phyloP scores from a whole-genome alignment of 2,797 vertebrate species.

The Malurus leucopterus region DNA sequence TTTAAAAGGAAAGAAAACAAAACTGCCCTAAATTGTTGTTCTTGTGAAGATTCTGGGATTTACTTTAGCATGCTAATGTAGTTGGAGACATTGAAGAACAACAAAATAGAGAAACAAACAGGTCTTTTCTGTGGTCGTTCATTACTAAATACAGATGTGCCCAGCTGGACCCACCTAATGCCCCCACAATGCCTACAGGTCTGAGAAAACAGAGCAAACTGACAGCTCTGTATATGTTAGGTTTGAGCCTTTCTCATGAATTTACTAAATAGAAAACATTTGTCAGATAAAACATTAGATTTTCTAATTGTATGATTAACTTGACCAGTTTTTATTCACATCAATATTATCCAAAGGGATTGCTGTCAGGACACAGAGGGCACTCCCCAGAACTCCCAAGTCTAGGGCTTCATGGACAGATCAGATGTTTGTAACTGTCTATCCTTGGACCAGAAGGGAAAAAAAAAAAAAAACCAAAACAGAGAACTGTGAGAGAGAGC shows the following conservation, averaged over 20 bases:
- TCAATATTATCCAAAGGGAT: not conserved
- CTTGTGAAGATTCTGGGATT: not conserved
- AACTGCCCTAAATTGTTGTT: not conserved
- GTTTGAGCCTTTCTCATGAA: not conserved
- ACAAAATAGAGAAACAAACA: not conserved
- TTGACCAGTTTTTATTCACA: not conserved
- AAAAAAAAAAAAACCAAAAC: too few species aligned
- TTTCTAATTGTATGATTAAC: not conserved
- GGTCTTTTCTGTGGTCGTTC: not conserved
- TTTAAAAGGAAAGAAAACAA: not conserved
- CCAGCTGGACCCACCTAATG: not conserved
- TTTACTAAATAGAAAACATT: not conserved
- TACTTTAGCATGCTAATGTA: not conserved
- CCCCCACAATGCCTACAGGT: accelerated
- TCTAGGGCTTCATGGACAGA: not conserved
- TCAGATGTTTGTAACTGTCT: not conserved
- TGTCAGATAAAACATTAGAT: not conserved
- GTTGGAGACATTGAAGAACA: not conserved
- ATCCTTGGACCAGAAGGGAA: not conserved
- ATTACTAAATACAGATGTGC: not conserved
- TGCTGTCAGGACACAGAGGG: not conserved
- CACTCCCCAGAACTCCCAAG: not conserved
- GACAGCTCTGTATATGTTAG: accelerated
- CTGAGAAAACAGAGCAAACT: not conserved
- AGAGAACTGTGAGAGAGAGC: not conserved